These are phyloP conservation scores for Agelaius tricolor DNA, from an alignment of 2,113 vertebrate genomes.

Conservation along the genomic window DNA sequence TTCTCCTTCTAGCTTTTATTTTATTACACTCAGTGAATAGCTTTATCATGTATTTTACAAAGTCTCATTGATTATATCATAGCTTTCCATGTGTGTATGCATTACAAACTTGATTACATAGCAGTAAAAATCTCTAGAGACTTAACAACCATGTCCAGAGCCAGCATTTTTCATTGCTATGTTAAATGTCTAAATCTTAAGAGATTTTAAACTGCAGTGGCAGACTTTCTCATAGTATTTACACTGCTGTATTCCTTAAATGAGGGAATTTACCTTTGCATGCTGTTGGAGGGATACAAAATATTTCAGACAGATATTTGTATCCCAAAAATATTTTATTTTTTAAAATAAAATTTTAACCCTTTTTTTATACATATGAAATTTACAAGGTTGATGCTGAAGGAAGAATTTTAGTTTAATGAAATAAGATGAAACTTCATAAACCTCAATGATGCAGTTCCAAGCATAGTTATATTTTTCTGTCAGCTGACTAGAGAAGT, in stretches of 20 bases:
- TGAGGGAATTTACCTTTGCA: background rate
- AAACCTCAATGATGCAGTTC: background rate
- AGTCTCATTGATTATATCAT: background rate
- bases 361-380: background rate
- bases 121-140: background rate
- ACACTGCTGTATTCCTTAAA: background rate
- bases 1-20: background rate
- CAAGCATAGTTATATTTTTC: background rate
- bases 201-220: background rate
- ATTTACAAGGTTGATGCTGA: background rate
- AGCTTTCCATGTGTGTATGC: background rate
- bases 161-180: background rate
- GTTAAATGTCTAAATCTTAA: background rate
- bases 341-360: background rate
- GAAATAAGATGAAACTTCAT: background rate
- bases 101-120: background rate
- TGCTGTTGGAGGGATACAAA: background rate
- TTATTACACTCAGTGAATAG: background rate
- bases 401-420: background rate
- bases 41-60: background rate
- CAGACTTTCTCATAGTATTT: background rate
- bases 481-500: background rate
- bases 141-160: background rate
- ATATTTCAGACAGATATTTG: background rate
- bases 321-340: background rate